Percentiles rank a stretch among this genome's conserved stretches.
Conservation (phyloP, 2,888 invertebrate genomes). For the Escarpia spicata region DNA sequence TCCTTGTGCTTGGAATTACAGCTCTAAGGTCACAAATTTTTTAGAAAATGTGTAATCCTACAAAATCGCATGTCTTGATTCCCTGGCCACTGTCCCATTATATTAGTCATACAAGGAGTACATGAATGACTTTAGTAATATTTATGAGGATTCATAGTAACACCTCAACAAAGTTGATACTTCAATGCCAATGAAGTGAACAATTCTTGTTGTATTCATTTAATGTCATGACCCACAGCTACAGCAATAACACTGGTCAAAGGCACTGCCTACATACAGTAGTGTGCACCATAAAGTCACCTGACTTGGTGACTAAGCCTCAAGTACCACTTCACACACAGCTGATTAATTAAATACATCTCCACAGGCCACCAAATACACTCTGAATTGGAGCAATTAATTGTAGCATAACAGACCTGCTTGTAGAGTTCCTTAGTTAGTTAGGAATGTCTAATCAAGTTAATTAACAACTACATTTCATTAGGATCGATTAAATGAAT, state of each 20-base stretch:
- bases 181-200: not conserved
- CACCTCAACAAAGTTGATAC: not conserved
- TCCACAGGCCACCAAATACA: not conserved
- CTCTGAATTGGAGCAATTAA: not conserved
- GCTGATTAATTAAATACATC: conserved; percentile 5
- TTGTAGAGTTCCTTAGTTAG: not conserved
- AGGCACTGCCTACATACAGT: not conserved
- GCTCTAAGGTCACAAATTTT: too few species aligned
- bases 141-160: not conserved
- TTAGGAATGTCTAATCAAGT: not conserved
- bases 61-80: too few species aligned
- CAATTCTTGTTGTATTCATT: not conserved
- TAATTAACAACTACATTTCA: not conserved
- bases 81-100: too few species aligned
- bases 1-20: too few species aligned
- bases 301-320: not conserved
- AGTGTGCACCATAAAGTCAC: not conserved
- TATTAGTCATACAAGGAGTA: too few species aligned
- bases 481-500: not conserved
- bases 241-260: not conserved
- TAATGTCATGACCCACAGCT: not conserved
- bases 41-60: too few species aligned
- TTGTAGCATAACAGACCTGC: not conserved
- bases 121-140: not conserved
- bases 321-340: conserved; percentile 8